phyloP scores from a whole-genome alignment of 2,113 vertebrate species.

The Urocitellus parryii region DNA sequence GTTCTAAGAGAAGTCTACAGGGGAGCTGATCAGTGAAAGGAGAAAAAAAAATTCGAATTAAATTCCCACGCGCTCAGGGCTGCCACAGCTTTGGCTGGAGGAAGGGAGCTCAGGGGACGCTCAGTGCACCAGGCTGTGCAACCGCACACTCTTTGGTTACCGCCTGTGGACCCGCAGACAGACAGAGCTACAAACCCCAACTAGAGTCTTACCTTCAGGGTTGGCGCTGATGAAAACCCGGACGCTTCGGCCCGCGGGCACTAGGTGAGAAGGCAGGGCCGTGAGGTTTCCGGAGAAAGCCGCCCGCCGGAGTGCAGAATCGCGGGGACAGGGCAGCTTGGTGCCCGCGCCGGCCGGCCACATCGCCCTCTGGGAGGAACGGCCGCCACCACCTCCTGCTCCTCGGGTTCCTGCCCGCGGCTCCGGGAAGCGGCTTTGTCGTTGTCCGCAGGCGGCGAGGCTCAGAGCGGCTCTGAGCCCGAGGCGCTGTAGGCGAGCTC shows the following conservation, averaged over 20 bases:
- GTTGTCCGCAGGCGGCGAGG: not conserved
- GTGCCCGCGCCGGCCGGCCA: conserved; percentile 94
- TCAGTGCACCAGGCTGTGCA: not conserved
- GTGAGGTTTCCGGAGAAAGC: conserved; percentile 94
- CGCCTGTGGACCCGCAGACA: not conserved
- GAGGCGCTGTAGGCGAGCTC: conserved; percentile 35
- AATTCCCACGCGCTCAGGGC: conserved; percentile 48
- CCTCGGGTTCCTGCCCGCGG: not conserved
- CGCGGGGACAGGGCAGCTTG: conserved; percentile 92
- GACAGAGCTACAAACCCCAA: not conserved
- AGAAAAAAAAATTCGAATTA: not conserved
- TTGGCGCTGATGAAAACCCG: conserved; percentile 96
- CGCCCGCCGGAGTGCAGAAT: conserved; percentile 94
- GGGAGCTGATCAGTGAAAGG: not conserved
- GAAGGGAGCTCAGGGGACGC: not conserved
- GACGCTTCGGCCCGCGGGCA: conserved; percentile 94
- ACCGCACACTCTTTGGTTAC: accelerated
- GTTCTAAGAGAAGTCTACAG: not conserved
- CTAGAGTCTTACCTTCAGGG: conserved; percentile 92
- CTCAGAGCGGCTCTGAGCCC: conserved; percentile 66
- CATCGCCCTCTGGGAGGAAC: conserved; percentile 86
- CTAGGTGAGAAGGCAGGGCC: conserved; percentile 92
- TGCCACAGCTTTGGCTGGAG: not conserved
- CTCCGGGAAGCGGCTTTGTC: not conserved
- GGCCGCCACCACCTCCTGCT: not conserved